These are phyloP conservation scores for Hiodon tergisus DNA, from an alignment of 2,113 vertebrate genomes.

Conservation along the genomic window DNA sequence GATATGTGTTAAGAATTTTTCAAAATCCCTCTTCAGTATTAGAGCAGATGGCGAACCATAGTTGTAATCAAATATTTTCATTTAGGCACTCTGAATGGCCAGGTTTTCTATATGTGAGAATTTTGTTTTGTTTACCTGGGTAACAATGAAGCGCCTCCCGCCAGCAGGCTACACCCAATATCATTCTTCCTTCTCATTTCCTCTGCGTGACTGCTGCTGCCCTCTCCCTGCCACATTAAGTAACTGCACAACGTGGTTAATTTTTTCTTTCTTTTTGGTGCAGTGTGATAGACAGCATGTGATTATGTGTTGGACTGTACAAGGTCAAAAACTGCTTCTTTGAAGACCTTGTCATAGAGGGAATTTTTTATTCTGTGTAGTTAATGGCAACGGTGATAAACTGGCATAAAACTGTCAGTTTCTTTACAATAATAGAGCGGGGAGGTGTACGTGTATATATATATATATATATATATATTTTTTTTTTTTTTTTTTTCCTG, in stretches of 20 bases:
- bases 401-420: neutral
- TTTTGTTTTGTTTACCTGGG: neutral
- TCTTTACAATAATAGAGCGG: neutral
- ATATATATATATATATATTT: too few relatives aligned
- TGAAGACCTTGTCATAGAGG: slow-evolving; percentile 7
- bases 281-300: slow-evolving; percentile 46
- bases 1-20: neutral
- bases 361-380: neutral
- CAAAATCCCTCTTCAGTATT: too few relatives aligned
- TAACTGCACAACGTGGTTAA: slow-evolving; percentile 21
- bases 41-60: too few relatives aligned
- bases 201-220: slow-evolving; percentile 36
- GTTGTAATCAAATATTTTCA: neutral
- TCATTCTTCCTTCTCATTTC: neutral
- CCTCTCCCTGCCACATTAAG: slow-evolving; percentile 36
- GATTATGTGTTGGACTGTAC: slow-evolving; percentile 28
- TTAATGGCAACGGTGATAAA: too few relatives aligned
- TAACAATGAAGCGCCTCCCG: slow-evolving; percentile 13
- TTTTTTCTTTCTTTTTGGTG: slow-evolving; percentile 38
- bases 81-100: slow-evolving; percentile 2
- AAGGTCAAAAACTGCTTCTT: slow-evolving; percentile 34
- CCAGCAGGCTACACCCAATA: slow-evolving; percentile 13
- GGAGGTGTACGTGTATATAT: too few relatives aligned
- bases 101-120: neutral
- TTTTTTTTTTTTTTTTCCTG: neutral